Percentiles rank a stretch among this genome's conserved stretches.
phyloP scores from a whole-genome alignment of 2,797 vertebrate genomes.

The Hippoglossus hippoglossus region DNA sequence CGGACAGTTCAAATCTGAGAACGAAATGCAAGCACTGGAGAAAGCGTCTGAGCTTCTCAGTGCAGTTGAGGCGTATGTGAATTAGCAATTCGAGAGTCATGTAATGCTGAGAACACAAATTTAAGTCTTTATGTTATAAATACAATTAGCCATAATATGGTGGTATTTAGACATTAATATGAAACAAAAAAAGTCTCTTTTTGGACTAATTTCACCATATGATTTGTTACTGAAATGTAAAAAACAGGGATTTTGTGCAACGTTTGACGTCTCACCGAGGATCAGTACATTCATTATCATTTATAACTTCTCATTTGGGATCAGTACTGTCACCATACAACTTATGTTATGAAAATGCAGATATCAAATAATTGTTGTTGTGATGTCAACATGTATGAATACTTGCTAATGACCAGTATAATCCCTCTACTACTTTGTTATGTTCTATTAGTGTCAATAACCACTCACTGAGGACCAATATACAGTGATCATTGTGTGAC shows the following conservation, averaged over 20 bases:
- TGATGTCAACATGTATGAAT: slow-evolving; percentile 3
- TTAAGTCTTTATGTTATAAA: background rate
- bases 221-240: background rate
- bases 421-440: background rate
- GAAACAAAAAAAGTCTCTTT: too few species aligned
- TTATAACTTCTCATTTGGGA: too few species aligned
- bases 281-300: too few species aligned
- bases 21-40: slow-evolving; percentile 67
- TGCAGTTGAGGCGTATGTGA: slow-evolving; percentile 74
- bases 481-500: background rate
- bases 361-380: background rate
- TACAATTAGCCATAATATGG: background rate
- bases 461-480: background rate
- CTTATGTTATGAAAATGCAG: background rate
- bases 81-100: slow-evolving; percentile 34
- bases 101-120: background rate
- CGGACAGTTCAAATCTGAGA: slow-evolving; percentile 64
- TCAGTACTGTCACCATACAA: background rate
- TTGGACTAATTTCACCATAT: background rate
- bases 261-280: too few species aligned
- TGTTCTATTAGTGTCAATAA: background rate
- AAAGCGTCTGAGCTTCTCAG: slow-evolving; percentile 74
- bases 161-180: background rate
- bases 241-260: background rate
- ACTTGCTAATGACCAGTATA: background rate